Base-by-base conservation (phyloP, 2,888 invertebrate genomes). In the Pimpla rufipes region DNA sequence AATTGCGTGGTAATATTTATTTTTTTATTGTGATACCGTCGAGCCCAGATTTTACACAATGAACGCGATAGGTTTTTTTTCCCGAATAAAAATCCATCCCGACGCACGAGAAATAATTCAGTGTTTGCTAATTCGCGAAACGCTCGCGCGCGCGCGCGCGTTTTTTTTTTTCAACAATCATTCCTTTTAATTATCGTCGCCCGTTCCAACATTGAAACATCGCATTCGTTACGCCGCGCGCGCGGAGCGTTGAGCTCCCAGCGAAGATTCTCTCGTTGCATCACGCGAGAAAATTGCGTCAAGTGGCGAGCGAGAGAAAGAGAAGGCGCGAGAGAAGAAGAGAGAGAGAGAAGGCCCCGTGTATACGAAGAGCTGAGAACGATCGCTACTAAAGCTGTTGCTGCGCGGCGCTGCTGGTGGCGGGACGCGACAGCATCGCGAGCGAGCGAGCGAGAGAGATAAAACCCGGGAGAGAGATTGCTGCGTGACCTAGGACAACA, bases 401-500 rank as follows among this genome's bases (percentile, higher is more conserved):
- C 18, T 45, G 73, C 71, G 21, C 42, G 45, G 59, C 62, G 59
- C 37, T 66, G n/a, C 29, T 57, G 35, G 45, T 67, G 77, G 57
- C 55, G 55, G 66, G 50, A 21, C 21, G 37, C 64, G 50, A 77
- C 45, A 62, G 21, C 74, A 68, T 10, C 21, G 64, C 77, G 73
- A 83, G 75, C 59, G 64, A 76, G 76, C 81, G 85, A 76, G 85
- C 85, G 83, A 82, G 83, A 81, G 77, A 64, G 76, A 78, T 77
- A 80, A 64, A 73, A 78, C 37, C 74, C 52, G 57, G 29, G 73
- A 85, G 87, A 89, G 88, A 90, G 90, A 89, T 90, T 90, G 90
- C 91, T 89, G 91, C 91, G 90, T 92, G 92, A 92, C 92, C 92
- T 93, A 93, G 92, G 92, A 91, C 92, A 93, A 93, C 88, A 88